Evolutionary conservation across 1,140 invertebrate genomes (phyloP).

Genomic region (Sminthurinus signatus): DNA sequence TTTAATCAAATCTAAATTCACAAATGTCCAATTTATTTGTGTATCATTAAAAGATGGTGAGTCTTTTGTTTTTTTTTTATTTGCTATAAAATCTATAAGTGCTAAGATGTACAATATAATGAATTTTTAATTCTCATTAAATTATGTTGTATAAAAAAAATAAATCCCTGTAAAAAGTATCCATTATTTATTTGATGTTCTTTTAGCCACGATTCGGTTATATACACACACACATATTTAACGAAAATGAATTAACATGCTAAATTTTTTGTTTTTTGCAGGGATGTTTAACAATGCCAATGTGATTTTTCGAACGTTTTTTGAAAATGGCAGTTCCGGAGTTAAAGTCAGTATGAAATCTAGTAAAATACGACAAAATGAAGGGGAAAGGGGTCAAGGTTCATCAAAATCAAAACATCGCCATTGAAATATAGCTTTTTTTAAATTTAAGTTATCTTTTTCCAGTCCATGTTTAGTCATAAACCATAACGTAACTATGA

Average conservation of each 20-base stretch:
- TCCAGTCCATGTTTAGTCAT: no score
- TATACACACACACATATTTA: not conserved
- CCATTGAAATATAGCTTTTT: no score
- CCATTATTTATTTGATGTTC: no score
- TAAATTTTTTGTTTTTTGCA: not conserved
- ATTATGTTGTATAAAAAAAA: not conserved
- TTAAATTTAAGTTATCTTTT: no score
- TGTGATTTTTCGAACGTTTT: not conserved
- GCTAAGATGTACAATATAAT: not conserved
- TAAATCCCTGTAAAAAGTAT: not conserved
- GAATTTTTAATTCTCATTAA: not conserved
- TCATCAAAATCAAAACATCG: no score
- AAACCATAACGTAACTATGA: no score
- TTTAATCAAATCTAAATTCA: conserved; percentile 93
- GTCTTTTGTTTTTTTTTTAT: not conserved
- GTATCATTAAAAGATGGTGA: conserved; percentile 95
- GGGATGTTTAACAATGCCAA: conserved; percentile 15
- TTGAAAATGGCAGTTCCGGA: conserved; percentile 1
- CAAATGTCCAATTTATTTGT: conserved; percentile 93
- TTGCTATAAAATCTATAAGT: not conserved
- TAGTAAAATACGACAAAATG: not conserved
- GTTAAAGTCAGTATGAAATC: conserved; percentile 1
- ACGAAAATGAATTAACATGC: not conserved
- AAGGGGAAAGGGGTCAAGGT: no score
- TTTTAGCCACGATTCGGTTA: no score